These are phyloP conservation scores for Cricetomys ansorgei DNA, from an alignment of 2,113 vertebrate species.

Conservation along the genomic window DNA sequence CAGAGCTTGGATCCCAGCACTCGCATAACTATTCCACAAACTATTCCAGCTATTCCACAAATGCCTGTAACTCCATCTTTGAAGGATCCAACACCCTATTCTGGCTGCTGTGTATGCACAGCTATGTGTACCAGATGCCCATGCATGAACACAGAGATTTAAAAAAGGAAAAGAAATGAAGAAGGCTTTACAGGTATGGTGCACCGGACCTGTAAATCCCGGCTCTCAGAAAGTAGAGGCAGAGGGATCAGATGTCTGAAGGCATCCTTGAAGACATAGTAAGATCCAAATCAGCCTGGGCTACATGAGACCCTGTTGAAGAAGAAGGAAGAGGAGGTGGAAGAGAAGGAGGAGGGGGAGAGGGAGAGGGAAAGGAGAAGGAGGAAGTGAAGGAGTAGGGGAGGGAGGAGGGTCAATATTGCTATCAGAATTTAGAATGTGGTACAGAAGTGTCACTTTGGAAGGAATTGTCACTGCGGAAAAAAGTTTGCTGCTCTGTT, in stretches of 20 bases:
- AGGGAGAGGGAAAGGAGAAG: accelerated
- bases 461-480: no score
- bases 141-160: neutral
- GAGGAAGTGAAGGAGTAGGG: neutral
- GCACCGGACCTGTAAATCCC: neutral
- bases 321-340: no score
- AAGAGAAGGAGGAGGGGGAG: neutral
- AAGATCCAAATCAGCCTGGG: neutral
- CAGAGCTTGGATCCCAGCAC: neutral
- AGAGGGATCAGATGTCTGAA: neutral
- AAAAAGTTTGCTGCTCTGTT: no score
- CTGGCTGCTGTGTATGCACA: neutral
- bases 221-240: neutral
- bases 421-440: neutral
- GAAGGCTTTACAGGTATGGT: neutral
- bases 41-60: neutral
- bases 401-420: neutral
- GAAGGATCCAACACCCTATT: neutral
- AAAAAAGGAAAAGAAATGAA: neutral
- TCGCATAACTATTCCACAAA: no score
- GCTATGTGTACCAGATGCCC: neutral
- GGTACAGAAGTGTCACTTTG: no score
- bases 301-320: neutral
- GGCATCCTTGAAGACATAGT: neutral
- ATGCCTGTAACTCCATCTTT: neutral